These are phyloP conservation scores for Anoura caudifer DNA, from an alignment of 2,113 vertebrate genomes.

Conservation along the genomic window DNA sequence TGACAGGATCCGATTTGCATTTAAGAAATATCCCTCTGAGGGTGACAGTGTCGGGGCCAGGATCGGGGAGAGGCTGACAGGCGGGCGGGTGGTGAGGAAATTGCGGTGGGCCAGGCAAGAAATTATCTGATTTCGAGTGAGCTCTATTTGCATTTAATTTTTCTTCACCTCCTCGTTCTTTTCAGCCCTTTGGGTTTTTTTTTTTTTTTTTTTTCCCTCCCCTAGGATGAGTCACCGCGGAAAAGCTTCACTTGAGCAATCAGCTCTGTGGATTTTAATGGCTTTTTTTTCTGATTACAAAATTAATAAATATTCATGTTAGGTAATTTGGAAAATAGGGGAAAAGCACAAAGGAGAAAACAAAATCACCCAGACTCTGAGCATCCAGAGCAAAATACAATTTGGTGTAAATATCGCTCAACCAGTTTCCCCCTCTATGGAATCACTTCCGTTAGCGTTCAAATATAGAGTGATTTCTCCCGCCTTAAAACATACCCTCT, in stretches of 20 bases:
- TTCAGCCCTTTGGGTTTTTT: constrained; percentile 19
- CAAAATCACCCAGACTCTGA: constrained; percentile 58
- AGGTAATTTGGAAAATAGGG: constrained; percentile 71
- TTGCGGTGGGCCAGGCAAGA: constrained; percentile 63
- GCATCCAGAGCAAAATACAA: constrained; percentile 32
- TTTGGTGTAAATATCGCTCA: constrained; percentile 24
- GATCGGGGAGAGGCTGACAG: constrained; percentile 36
- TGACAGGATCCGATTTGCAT: constrained; percentile 21
- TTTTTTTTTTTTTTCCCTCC: not conserved
- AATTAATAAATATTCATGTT: constrained; percentile 79
- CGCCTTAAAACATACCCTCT: not conserved
- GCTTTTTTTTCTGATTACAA: constrained; percentile 75
- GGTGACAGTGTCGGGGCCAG: not conserved
- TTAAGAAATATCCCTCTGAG: constrained; percentile 2
- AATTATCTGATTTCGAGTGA: constrained; percentile 63
- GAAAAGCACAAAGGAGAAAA: constrained; percentile 68
- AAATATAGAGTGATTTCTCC: not conserved
- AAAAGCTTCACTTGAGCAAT: constrained; percentile 72
- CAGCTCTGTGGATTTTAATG: constrained; percentile 73
- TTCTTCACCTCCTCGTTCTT: constrained; percentile 60
- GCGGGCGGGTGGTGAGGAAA: constrained; percentile 49
- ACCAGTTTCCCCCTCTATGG: not conserved
- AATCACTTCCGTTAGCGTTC: not conserved
- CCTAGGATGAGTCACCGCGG: constrained; percentile 60
- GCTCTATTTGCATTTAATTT: constrained; percentile 75